Base-by-base conservation (phyloP, 2,113 vertebrate genomes). In the Notiomystis cincta region DNA sequence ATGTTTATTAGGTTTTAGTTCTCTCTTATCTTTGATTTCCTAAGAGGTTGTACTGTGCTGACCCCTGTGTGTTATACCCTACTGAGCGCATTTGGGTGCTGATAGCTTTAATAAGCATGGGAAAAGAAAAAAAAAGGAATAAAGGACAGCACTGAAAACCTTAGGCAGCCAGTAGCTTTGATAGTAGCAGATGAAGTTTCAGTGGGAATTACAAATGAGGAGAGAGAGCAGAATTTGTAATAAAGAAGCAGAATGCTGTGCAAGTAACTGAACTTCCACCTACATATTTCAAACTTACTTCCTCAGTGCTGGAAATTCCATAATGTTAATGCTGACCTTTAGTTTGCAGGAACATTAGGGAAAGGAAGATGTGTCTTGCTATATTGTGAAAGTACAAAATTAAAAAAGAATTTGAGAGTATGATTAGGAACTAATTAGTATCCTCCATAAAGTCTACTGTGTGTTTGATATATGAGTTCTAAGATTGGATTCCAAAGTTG, bases 201-300 rank as follows among this genome's bases (percentile, higher is more conserved):
- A 93, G 15, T 80, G 87, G 87, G 95, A 95, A 94, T 96, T 95
- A 87, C 72, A 92, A 81, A 92, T 84, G 89, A 95, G 66, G 78
- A 82, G 66, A 58, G 37, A 78, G 78, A 93, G 84, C 66, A 82
- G 87, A 96, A 95, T 96, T 88, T 93, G 84, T 87, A 94, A 90
- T 95, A 73, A 72, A 85, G 93, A 80, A 54, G 35, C 62, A 60
- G 4, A 5, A 31, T 3, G 2, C 77, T 14, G 1, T 37, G 44
- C 51, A 85, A 89, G 75, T 40, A 69, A 44, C 66, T 93, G 82
- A 87, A 82, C 66, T 87, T 82, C 66, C 73, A 84, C 38, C 83
- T 82, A 71, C 57, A 37, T 51, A 81, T 88, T 85, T 82, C 85
- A 90, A 86, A 77, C 19, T 77, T 79, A 82, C 72, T 96, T 96